Evolutionary conservation across 1,140 invertebrate species (phyloP).

Genomic region (Homalodisca vitripennis): DNA sequence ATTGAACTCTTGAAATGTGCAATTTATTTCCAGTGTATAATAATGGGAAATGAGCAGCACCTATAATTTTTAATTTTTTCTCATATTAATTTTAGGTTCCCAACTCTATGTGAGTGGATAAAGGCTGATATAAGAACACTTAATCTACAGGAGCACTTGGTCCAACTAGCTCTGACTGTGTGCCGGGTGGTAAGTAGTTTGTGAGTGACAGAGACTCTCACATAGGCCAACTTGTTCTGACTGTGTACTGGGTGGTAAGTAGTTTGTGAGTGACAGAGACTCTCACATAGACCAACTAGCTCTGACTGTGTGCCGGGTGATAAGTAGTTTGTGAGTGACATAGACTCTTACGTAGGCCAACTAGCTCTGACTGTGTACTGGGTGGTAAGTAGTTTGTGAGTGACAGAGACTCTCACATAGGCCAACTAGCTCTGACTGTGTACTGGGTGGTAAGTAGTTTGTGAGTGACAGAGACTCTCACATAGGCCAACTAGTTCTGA

Average conservation of each 20-base stretch:
- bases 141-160: slow-evolving; percentile 26
- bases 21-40: too few species aligned
- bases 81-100: slow-evolving; percentile 1
- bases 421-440: too few species aligned
- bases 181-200: slow-evolving; percentile 31
- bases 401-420: too few species aligned
- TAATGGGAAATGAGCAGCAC: too few species aligned
- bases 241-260: slow-evolving; percentile 30
- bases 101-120: neutral
- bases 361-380: slow-evolving; percentile 21
- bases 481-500: too few species aligned
- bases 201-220: too few species aligned
- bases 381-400: slow-evolving; percentile 29
- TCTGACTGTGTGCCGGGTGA: slow-evolving; percentile 21
- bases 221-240: slow-evolving; percentile 17
- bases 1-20: too few species aligned
- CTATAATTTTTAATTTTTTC: too few species aligned
- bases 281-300: slow-evolving; percentile 22
- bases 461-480: too few species aligned
- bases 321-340: slow-evolving; percentile 30
- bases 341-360: slow-evolving; percentile 18
- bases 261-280: too few species aligned
- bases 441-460: too few species aligned
- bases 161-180: slow-evolving; percentile 7
- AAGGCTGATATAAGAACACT: neutral